Base-by-base conservation (phyloP, 2,113 vertebrate genomes). In the Todiramphus chloris region DNA sequence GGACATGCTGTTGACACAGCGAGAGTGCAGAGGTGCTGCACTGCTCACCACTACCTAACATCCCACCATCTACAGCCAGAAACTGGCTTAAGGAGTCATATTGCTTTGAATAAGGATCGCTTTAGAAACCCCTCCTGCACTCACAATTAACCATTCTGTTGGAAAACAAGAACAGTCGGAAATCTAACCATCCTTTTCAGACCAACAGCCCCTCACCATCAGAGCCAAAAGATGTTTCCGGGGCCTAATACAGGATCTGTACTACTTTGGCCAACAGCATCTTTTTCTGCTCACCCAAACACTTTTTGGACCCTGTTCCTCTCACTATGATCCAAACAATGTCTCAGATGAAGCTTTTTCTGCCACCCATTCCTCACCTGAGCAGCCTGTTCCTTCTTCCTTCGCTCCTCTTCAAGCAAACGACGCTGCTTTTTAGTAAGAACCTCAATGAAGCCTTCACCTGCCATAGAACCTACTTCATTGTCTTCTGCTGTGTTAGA, bases 351-450 rank as follows among this genome's bases (percentile, higher is more conserved):
- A 60, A 76, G 53, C 17, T 60, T 58, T 51, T 66, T 37, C 28
- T 68, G 39, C 59, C 11, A 67, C 23, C 6, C 11, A 78, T 91
- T 97, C 79, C 98, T 97, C 88, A 99, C 99, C 96, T 98, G 95
- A 39, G 97, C 97, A 9, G 98, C 98, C 80, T 99, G 99, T 39
- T 99, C 99, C 93, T 99, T 99, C 96, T 99, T 99, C 86, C 99
- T 98, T 30, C 99, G 97, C 8, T 99, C 99, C 44, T 99, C 99
- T 63, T 99, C 99, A 96, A 98, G 98, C 51, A 99, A 98, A 39
- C 99, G 99, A n/a, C 99, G 98, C 89, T 99, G 99, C 75, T 99
- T 99, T 97, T 99, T 99, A 51, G 98, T 99, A 78, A 99, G 97
- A 70, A 99, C 98, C 53, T 99, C 99, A 58, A 99, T 99, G 96